These are phyloP conservation scores for Scotopteryx bipunctaria DNA, from an alignment of 2,888 invertebrate species.

Conservation along the genomic window DNA sequence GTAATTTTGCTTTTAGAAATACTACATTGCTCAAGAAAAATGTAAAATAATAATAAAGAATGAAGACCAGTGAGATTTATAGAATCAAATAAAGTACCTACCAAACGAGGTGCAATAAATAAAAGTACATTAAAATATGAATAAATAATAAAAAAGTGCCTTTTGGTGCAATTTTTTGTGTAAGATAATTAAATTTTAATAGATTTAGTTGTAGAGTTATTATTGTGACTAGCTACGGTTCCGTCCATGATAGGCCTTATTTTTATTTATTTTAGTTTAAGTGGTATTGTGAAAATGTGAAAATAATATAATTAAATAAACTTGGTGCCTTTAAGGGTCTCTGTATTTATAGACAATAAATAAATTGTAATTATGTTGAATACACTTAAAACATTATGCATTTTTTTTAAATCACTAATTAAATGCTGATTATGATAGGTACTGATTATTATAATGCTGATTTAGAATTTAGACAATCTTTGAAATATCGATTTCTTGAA, in stretches of 20 bases:
- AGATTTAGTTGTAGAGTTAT: conserved; percentile 38
- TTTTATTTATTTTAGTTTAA: conserved; percentile 75
- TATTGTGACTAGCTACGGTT: conserved; percentile 46
- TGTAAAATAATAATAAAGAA: too few species aligned
- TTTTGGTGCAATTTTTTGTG: conserved; percentile 3
- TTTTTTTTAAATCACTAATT: too few species aligned
- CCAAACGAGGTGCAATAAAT: conserved; percentile 4
- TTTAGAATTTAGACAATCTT: not conserved
- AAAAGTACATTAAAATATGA: conserved; percentile 1
- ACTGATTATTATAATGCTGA: too few species aligned
- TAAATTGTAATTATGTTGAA: not conserved
- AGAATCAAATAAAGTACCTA: conserved; percentile 2
- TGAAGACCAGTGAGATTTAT: not conserved
- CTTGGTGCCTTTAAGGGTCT: conserved; percentile 16
- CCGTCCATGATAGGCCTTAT: conserved; percentile 75
- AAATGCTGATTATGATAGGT: too few species aligned
- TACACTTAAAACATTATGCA: not conserved
- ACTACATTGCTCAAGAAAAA: not conserved
- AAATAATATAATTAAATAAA: conserved; percentile 3
- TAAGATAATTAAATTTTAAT: conserved; percentile 26
- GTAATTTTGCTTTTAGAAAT: not conserved
- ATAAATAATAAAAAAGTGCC: not conserved
- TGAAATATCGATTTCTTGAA: not conserved
- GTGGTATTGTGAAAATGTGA: conserved; percentile 18
- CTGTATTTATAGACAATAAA: conserved; percentile 12